A percentile compares a stretch with the other conserved stretches of the same genome.
These are phyloP conservation scores for Triplophysa bombifrons DNA, from an alignment of 2,797 vertebrate species.

Conservation along the genomic window DNA sequence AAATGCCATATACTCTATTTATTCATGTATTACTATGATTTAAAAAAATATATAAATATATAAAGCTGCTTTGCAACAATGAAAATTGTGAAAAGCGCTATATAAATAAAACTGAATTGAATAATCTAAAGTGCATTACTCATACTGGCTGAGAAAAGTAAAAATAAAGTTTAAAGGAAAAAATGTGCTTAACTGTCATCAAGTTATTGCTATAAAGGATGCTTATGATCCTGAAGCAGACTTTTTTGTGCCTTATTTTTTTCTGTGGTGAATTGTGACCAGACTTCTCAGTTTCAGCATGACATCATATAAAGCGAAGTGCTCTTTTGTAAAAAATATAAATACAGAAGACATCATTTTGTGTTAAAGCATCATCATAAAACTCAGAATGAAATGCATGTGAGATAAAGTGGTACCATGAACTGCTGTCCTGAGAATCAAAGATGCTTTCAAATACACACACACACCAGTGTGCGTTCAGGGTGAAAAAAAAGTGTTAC, in stretches of 20 bases:
- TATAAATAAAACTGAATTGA: too few species aligned
- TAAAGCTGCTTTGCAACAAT: not conserved
- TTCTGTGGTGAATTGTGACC: not conserved
- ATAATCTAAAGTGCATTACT: too few species aligned
- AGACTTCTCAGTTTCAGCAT: not conserved
- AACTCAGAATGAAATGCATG: conserved; percentile 60
- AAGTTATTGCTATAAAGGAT: not conserved
- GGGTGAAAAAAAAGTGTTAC: conserved; percentile 12
- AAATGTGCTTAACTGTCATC: not conserved
- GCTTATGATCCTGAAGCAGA: not conserved
- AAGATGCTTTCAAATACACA: conserved; percentile 29
- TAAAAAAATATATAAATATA: not conserved
- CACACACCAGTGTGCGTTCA: conserved; percentile 1
- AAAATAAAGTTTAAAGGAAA: not conserved
- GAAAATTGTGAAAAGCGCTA: too few species aligned
- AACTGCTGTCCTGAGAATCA: conserved; percentile 49
- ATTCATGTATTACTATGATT: too few species aligned
- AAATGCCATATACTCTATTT: too few species aligned
- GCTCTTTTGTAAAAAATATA: conserved; percentile 5
- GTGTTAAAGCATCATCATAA: conserved; percentile 24
- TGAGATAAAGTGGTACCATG: conserved; percentile 27
- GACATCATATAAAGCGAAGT: conserved; percentile 23
- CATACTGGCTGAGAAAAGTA: not conserved
- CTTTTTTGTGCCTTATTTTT: not conserved
- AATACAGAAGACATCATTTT: conserved; percentile 20